Evolutionary conservation across 2,113 vertebrate genomes (phyloP).

Genomic region (Lutjanus erythropterus): DNA sequence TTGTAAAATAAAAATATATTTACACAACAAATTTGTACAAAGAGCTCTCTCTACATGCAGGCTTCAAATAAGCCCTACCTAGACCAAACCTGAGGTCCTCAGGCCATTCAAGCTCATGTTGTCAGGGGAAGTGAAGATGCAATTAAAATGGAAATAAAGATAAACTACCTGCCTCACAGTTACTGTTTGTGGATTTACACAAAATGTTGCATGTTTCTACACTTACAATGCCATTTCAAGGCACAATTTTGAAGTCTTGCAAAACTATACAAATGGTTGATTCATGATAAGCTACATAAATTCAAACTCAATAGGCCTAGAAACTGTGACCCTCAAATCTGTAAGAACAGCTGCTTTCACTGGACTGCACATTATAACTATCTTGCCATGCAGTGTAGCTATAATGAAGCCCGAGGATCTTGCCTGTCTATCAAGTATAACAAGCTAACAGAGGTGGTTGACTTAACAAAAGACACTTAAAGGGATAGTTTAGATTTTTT

Average conservation of each 20-base stretch:
- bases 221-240: background rate
- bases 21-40: constrained; percentile 84
- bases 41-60: constrained; percentile 94
- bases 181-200: background rate
- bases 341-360: background rate
- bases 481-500: too few species aligned
- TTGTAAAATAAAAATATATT: constrained; percentile 96
- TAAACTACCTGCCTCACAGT: constrained; percentile 12
- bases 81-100: constrained; percentile 43
- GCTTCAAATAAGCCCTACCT: constrained; percentile 74
- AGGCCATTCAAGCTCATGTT: constrained; percentile 32
- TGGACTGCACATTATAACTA: background rate
- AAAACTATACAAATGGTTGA: background rate
- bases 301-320: background rate
- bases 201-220: background rate
- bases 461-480: too few species aligned
- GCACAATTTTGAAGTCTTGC: background rate
- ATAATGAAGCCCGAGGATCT: background rate
- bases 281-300: background rate
- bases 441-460: constrained; percentile 12
- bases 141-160: constrained; percentile 13
- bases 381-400: background rate
- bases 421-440: background rate
- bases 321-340: background rate
- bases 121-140: constrained; percentile 22